These are phyloP conservation scores for Sesia apiformis DNA, from an alignment of 2,888 invertebrate genomes.

Conservation along the genomic window DNA sequence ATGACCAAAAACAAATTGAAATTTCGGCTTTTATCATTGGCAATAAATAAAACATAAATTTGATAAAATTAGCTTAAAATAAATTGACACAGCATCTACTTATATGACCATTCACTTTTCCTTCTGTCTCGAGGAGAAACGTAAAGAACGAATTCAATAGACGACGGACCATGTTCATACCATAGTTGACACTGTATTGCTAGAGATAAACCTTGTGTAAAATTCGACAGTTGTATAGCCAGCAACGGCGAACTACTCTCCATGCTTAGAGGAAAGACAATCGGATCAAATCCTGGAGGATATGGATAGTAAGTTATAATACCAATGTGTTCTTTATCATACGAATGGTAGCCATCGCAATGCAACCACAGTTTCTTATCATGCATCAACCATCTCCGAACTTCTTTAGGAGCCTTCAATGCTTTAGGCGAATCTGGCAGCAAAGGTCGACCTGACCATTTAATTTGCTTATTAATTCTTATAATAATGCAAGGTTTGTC, in stretches of 20 bases:
- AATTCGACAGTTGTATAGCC: constrained; percentile 48
- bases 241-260: constrained; percentile 33
- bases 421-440: constrained; percentile 21
- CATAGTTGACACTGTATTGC: constrained; percentile 51
- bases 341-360: constrained; percentile 43
- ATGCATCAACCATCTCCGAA: constrained; percentile 33
- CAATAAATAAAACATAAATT: no score
- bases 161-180: constrained; percentile 44
- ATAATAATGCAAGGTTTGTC: constrained; percentile 47
- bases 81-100: no score
- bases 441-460: constrained; percentile 47
- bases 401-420: constrained; percentile 27
- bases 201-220: constrained; percentile 46
- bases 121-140: constrained; percentile 21
- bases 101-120: no score
- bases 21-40: no score
- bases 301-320: constrained; percentile 48
- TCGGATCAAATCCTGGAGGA: constrained; percentile 53
- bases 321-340: constrained; percentile 54
- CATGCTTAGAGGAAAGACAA: constrained; percentile 32
- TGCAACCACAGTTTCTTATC: constrained; percentile 44
- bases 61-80: no score
- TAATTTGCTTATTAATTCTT: constrained; percentile 46
- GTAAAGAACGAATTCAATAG: constrained; percentile 43
- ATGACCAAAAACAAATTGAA: no score